Percentiles rank a stretch among this genome's conserved stretches.
phyloP scores from a whole-genome alignment of 2,797 vertebrate species.

The Tenualosa thibaudeaui region DNA sequence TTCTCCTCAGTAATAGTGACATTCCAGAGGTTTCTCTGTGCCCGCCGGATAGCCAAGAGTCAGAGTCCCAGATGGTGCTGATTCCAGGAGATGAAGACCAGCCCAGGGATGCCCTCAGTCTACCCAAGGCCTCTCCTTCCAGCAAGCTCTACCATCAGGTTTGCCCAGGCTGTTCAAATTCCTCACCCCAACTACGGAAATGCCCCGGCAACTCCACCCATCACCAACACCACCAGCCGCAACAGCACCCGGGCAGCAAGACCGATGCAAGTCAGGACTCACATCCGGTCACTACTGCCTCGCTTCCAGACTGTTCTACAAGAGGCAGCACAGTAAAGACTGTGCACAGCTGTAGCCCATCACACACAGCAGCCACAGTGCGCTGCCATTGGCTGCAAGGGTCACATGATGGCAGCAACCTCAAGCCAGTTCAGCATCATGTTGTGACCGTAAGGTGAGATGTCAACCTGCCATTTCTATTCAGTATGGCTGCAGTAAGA shows the following conservation, averaged over 20 bases:
- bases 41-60: conserved; percentile 68
- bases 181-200: conserved; percentile 55
- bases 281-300: conserved; percentile 49
- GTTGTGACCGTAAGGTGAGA: conserved; percentile 86
- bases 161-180: conserved; percentile 50
- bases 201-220: conserved; percentile 57
- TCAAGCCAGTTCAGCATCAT: conserved; percentile 79
- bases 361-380: conserved; percentile 65
- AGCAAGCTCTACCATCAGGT: conserved; percentile 72
- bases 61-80: conserved; percentile 59
- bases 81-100: conserved; percentile 64
- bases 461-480: background rate
- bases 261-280: conserved; percentile 55
- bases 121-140: conserved; percentile 67
- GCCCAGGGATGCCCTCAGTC: conserved; percentile 69
- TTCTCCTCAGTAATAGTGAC: conserved; percentile 57
- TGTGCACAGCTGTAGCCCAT: conserved; percentile 66
- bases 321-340: conserved; percentile 55
- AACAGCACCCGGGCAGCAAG: conserved; percentile 54
- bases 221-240: conserved; percentile 45
- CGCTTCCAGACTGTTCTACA: conserved; percentile 52
- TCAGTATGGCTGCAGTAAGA: background rate
- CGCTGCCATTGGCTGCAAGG: conserved; percentile 82
- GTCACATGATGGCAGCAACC: conserved; percentile 72
- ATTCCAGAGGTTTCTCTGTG: conserved; percentile 76